Evolutionary conservation across 2,113 vertebrate genomes (phyloP).

Genomic region (Pionites leucogaster): DNA sequence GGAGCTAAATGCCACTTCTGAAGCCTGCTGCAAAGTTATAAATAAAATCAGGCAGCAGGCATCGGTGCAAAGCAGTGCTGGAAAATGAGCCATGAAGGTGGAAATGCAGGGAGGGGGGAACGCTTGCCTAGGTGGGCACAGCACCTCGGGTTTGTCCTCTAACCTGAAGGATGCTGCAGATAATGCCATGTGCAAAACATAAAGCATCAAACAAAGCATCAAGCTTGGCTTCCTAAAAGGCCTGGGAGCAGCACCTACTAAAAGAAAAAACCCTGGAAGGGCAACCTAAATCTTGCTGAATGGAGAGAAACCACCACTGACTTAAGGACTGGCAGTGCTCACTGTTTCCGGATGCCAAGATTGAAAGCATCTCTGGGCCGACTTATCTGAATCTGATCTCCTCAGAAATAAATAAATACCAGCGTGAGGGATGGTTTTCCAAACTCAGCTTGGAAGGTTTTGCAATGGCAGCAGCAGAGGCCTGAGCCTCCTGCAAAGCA

Average conservation of each 20-base stretch:
- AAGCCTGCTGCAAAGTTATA: not conserved
- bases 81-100: not conserved
- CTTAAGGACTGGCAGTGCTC: not conserved
- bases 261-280: not conserved
- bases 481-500: not conserved
- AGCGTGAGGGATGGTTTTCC: not conserved
- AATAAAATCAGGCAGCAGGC: not conserved
- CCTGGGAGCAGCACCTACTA: not conserved
- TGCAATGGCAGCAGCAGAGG: rapidly evolving
- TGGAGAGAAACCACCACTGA: not conserved
- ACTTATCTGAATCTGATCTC: not conserved
- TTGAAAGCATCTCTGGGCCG: not conserved
- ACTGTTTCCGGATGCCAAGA: not conserved
- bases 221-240: not conserved
- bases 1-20: not conserved
- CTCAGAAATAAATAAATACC: not conserved
- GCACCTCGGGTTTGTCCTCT: not conserved
- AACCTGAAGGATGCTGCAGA: not conserved
- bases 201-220: not conserved
- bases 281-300: not conserved
- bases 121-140: not conserved
- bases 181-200: not conserved
- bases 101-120: not conserved
- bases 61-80: not conserved
- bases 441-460: not conserved